phyloP scores from a whole-genome alignment of 2,888 invertebrate species.

The Cheiracanthium punctorium region DNA sequence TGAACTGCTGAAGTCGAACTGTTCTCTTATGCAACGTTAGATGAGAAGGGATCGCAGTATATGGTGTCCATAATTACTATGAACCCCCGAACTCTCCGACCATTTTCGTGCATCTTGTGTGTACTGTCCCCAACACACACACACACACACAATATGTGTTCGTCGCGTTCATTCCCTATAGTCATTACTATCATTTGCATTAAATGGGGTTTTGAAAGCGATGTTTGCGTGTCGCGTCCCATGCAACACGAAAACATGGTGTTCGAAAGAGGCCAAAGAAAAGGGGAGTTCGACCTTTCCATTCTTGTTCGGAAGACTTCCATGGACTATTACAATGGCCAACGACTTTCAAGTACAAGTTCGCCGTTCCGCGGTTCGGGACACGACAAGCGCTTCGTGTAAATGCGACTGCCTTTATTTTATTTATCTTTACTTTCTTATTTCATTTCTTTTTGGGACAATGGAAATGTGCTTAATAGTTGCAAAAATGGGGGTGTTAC shows the following conservation, averaged over 20 bases:
- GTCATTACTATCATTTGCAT: slow-evolving; percentile 60
- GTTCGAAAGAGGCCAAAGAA: slow-evolving; percentile 37
- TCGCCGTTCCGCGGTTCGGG: slow-evolving; percentile 42
- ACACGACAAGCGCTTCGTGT: slow-evolving; percentile 12
- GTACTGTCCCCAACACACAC: background rate
- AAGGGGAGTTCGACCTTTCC: slow-evolving; percentile 21
- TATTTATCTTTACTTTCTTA: too few relatives aligned
- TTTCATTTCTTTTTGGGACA: slow-evolving; percentile 1
- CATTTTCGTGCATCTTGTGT: background rate
- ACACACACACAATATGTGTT: slow-evolving; percentile 22
- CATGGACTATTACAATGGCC: slow-evolving; percentile 14
- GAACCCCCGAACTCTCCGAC: too few relatives aligned
- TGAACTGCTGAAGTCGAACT: too few relatives aligned
- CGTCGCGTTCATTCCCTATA: slow-evolving; percentile 33
- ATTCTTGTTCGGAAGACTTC: slow-evolving; percentile 7
- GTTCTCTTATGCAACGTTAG: too few relatives aligned
- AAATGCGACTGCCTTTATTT: background rate
- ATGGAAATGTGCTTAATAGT: background rate
- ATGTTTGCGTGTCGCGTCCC: slow-evolving; percentile 58
- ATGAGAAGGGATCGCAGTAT: too few relatives aligned
- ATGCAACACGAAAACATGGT: slow-evolving; percentile 42
- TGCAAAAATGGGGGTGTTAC: background rate
- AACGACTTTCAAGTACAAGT: slow-evolving; percentile 17
- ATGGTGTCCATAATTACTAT: too few relatives aligned
- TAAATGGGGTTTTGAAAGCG: slow-evolving; percentile 29